Evolutionary conservation across 2,888 invertebrate species (phyloP).

Genomic region (Electrophaes corylata): DNA sequence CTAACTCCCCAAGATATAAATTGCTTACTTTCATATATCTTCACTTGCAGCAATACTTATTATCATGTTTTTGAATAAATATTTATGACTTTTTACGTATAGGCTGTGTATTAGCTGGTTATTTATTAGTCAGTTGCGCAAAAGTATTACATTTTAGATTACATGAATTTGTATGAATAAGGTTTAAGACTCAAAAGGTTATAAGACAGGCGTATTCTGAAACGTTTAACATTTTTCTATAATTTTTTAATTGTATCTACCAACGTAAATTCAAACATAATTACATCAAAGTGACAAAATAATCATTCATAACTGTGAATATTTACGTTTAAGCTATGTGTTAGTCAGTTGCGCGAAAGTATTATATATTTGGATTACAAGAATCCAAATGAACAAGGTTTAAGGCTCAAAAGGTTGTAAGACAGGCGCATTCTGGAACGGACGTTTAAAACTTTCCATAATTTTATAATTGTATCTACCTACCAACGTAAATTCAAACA

Average conservation of each 20-base stretch:
- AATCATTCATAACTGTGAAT: conserved; percentile 13
- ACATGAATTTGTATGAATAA: not conserved
- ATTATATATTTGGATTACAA: not conserved
- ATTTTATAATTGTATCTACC: not conserved
- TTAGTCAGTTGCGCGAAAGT: too few species aligned
- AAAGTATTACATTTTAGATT: not conserved
- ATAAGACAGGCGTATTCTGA: not conserved
- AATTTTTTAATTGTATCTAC: not conserved
- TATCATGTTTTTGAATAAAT: too few species aligned
- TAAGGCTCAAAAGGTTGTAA: not conserved
- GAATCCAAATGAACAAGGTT: not conserved
- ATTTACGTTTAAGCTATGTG: too few species aligned
- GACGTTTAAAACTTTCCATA: not conserved
- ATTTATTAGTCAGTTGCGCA: too few species aligned
- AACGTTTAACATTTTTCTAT: not conserved
- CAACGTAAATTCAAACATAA: conserved; percentile 12
- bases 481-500: conserved; percentile 8
- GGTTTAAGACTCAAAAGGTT: not conserved
- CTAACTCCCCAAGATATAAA: too few species aligned
- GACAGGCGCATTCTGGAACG: not conserved
- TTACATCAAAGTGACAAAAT: conserved; percentile 18
- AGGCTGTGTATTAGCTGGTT: too few species aligned
- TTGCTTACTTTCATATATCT: too few species aligned
- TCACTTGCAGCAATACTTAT: too few species aligned
- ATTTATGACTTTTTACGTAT: too few species aligned